Conservation (phyloP, 2,888 invertebrate genomes). For the Netelia virgata region DNA sequence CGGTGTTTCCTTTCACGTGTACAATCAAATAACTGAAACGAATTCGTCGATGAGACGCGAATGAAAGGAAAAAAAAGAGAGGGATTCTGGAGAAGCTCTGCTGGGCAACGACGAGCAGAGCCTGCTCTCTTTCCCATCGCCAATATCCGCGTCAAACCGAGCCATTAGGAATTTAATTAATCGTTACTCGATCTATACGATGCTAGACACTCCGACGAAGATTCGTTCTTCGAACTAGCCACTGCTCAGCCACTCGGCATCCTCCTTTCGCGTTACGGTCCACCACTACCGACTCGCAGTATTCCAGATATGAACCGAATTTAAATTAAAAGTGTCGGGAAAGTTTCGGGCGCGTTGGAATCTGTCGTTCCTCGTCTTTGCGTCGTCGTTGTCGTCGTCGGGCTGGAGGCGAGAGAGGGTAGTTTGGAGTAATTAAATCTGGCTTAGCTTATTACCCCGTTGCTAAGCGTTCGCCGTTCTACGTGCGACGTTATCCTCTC, state of each 20-base stretch:
- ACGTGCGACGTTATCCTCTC: constrained; percentile 46
- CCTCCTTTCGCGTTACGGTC: constrained; percentile 19
- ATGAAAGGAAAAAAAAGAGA: too few relatives aligned
- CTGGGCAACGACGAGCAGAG: background rate
- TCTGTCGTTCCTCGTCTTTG: constrained; percentile 66
- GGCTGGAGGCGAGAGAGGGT: constrained; percentile 48
- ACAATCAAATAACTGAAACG: too few relatives aligned
- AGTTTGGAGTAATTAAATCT: constrained; percentile 77
- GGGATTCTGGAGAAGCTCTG: background rate
- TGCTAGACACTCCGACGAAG: constrained; percentile 75
- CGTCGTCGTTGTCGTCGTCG: constrained; percentile 66
- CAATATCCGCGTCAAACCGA: constrained; percentile 15
- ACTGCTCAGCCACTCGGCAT: constrained; percentile 43
- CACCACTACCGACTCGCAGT: constrained; percentile 59
- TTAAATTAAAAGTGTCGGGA: constrained; percentile 81
- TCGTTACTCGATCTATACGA: constrained; percentile 79
- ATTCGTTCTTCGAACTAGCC: constrained; percentile 33
- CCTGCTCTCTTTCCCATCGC: background rate
- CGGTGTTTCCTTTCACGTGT: too few relatives aligned
- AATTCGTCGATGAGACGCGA: background rate
- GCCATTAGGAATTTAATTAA: constrained; percentile 82
- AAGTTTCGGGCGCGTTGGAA: constrained; percentile 71
- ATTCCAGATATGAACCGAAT: constrained; percentile 80
- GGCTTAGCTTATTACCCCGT: constrained; percentile 66
- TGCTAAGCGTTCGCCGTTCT: constrained; percentile 56